phyloP scores from a whole-genome alignment of 2,797 vertebrate genomes.

The Florisuga fusca region DNA sequence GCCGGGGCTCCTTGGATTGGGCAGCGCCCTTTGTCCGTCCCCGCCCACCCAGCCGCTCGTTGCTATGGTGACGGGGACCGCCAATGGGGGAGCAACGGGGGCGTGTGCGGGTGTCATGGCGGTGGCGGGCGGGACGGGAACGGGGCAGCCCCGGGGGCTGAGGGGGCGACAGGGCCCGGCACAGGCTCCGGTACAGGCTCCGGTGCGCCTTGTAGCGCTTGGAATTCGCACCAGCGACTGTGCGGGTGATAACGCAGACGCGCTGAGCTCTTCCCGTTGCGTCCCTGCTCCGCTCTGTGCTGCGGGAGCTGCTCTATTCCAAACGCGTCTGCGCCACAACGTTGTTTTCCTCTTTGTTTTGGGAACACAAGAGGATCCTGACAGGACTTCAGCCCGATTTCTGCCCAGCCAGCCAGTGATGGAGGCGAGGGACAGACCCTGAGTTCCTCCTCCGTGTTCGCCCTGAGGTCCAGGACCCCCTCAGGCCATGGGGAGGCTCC shows the following conservation, averaged over 20 bases:
- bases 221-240: fast-evolving
- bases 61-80: neutral
- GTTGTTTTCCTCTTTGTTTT: fast-evolving
- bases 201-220: fast-evolving
- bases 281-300: neutral
- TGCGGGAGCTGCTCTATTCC: neutral
- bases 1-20: fast-evolving
- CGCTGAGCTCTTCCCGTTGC: fast-evolving
- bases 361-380: neutral
- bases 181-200: fast-evolving
- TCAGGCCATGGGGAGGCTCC: neutral
- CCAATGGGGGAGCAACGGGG: fast-evolving
- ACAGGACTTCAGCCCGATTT: neutral
- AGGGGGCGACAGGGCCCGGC: fast-evolving
- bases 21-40: fast-evolving
- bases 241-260: neutral
- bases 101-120: neutral
- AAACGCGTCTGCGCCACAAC: fast-evolving
- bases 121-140: neutral
- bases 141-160: too few species aligned
- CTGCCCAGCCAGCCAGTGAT: neutral
- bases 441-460: fast-evolving
- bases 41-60: neutral
- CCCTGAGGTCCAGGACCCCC: too few species aligned
- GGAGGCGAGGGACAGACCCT: neutral